Conservation (phyloP, 2,888 invertebrate species). For the Idaea aversata region DNA sequence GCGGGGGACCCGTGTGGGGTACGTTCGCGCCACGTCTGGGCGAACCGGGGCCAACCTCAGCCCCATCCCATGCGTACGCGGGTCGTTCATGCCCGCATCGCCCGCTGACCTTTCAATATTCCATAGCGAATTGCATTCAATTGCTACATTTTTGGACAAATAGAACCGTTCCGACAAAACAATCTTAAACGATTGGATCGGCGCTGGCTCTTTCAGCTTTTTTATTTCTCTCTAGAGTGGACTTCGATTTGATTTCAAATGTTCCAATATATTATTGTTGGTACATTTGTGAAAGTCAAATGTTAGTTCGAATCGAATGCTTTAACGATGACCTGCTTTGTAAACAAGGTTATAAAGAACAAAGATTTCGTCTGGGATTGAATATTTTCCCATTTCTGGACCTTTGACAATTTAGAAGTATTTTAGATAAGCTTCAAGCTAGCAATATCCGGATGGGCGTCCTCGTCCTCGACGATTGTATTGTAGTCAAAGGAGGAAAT, state of each 20-base stretch:
- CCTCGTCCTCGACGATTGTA: too few relatives aligned
- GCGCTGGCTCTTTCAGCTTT: conserved; percentile 35
- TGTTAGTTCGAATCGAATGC: conserved; percentile 19
- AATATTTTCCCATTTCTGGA: conserved; percentile 19
- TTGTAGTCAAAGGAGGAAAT: too few relatives aligned
- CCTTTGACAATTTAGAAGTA: conserved; percentile 4
- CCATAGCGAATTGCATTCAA: conserved; percentile 74
- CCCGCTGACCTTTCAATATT: conserved; percentile 76
- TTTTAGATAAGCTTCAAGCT: conserved; percentile 9
- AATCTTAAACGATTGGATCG: conserved; percentile 47
- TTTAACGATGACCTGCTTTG: conserved; percentile 24
- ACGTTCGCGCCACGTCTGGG: conserved; percentile 39
- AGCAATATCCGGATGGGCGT: too few relatives aligned
- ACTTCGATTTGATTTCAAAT: conserved; percentile 17
- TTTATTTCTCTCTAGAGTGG: conserved; percentile 39
- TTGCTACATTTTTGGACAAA: conserved; percentile 66
- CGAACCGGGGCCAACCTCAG: conserved; percentile 34
- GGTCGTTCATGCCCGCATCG: conserved; percentile 64
- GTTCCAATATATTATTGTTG: conserved; percentile 22
- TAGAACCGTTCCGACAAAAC: conserved; percentile 42
- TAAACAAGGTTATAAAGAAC: conserved; percentile 22
- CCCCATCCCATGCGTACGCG: conserved; percentile 64
- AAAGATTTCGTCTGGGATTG: conserved; percentile 19
- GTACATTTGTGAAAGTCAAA: conserved; percentile 18
- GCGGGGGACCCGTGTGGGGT: conserved; percentile 52